These are phyloP conservation scores for Pachycephala philippinensis DNA, from an alignment of 2,113 vertebrate genomes.

Conservation along the genomic window DNA sequence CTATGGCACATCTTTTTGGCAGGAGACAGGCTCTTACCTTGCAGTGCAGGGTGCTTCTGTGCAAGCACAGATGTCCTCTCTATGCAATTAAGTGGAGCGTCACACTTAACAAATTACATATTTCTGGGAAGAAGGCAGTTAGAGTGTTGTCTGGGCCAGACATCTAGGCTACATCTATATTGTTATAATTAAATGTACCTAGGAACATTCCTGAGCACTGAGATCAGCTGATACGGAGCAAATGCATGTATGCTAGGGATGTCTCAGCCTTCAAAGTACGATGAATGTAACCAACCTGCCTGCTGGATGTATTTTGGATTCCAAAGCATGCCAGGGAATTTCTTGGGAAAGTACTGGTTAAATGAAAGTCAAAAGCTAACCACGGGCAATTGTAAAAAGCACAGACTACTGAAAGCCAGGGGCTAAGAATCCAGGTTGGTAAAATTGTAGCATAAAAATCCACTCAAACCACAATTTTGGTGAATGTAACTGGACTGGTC, in stretches of 20 bases:
- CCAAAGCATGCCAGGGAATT: not conserved
- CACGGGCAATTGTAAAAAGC: not conserved
- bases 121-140: not conserved
- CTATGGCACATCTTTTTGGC: not conserved
- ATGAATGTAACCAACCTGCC: not conserved
- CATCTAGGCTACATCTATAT: not conserved
- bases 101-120: not conserved
- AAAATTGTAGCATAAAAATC: not conserved
- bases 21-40: not conserved
- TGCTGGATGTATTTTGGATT: not conserved
- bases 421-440: not conserved
- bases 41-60: not conserved
- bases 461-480: not conserved
- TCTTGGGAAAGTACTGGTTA: not conserved
- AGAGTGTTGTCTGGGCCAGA: not conserved
- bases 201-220: not conserved
- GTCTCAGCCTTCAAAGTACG: not conserved
- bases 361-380: not conserved
- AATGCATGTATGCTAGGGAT: not conserved
- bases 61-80: not conserved
- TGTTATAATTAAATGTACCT: not conserved
- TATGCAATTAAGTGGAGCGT: not conserved
- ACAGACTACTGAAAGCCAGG: not conserved
- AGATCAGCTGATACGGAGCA: rapidly evolving
- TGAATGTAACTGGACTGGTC: not conserved